Evolutionary conservation across 2,113 vertebrate species (phyloP).

Genomic region (Copsychus sechellarum): DNA sequence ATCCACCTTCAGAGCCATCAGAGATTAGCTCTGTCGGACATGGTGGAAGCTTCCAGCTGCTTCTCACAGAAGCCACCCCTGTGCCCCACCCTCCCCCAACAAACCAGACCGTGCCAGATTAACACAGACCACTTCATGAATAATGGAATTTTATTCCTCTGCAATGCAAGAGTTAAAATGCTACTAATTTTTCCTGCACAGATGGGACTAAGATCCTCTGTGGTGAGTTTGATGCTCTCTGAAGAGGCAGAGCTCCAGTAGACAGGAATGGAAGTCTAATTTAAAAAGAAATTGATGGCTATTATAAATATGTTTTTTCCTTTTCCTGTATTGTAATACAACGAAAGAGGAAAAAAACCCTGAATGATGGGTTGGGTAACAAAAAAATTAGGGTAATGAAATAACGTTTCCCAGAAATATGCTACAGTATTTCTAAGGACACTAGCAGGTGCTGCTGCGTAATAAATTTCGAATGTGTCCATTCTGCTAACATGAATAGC

Average conservation of each 20-base stretch:
- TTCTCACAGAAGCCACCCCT: not conserved
- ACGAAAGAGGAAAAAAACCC: too few relatives aligned
- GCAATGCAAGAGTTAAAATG: constrained; percentile 24
- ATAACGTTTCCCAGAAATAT: constrained; percentile 4
- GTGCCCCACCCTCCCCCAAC: not conserved
- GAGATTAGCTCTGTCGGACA: not conserved
- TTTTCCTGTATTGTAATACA: not conserved
- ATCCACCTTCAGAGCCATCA: not conserved
- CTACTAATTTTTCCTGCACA: constrained; percentile 23
- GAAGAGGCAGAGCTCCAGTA: constrained; percentile 29
- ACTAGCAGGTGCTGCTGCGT: constrained; percentile 38
- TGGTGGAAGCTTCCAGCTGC: not conserved
- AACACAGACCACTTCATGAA: not conserved
- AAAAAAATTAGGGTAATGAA: not conserved
- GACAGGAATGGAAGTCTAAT: not conserved
- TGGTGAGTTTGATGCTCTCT: not conserved
- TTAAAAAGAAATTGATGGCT: not conserved
- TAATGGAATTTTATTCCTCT: not conserved
- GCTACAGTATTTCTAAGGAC: not conserved
- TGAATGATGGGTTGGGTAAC: not conserved
- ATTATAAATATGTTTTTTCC: not conserved
- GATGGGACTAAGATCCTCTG: constrained; percentile 22
- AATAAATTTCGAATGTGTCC: constrained; percentile 36
- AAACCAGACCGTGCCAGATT: not conserved
- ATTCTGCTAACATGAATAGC: not conserved